Evolutionary conservation across 2,888 invertebrate species (phyloP), one percentile per base, ranked within the genome.

Genomic region (Limnephilus auricula): DNA sequence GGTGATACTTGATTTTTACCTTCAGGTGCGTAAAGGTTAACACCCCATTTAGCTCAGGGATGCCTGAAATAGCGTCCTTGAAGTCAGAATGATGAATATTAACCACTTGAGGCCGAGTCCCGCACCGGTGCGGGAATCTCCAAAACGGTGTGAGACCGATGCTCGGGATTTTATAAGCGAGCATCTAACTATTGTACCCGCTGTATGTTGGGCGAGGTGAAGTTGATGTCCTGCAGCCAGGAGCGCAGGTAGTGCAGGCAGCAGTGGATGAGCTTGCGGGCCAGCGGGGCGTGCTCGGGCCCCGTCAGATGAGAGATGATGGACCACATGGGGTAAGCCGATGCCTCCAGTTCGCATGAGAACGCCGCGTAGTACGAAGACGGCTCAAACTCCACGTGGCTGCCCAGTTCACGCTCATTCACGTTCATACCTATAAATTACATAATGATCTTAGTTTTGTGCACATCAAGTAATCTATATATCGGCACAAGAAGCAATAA

Each of bases 281-380:
- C 98, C 80, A 98, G 96, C 93, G 97, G 96, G 34, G 97, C 97
- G 94, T 98, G 98, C 93, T 96, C 96, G 13, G 97, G 96, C 94
- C 97, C 98, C 92, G 97, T 97, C 78, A 99, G 96, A 95, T 99
- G 99, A 84, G 98, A 97, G 90, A 99, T 98, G 91, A 99, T 97
- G 25, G 99, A 98, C 99, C 99, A 99, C 99, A 99, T 99, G 2
- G 99, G 99, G 95, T 99, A 99, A 25, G 99, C 99, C 94, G 99
- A 99, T 37, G 99, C 99, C 95, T 99, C 99, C 93, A 99, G 95
- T 96, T 99, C 99, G 93, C 99, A 99, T 92, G 99, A 99, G 96
- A 99, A 99, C 50, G 99, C 99, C 86, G 99, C 99, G 95, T 99
- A 99, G 95, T 99, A 99, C 30, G 99, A 98, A 93, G 98, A 99